Evolutionary conservation across 2,113 vertebrate genomes (phyloP).

Genomic region (Motacilla alba): DNA sequence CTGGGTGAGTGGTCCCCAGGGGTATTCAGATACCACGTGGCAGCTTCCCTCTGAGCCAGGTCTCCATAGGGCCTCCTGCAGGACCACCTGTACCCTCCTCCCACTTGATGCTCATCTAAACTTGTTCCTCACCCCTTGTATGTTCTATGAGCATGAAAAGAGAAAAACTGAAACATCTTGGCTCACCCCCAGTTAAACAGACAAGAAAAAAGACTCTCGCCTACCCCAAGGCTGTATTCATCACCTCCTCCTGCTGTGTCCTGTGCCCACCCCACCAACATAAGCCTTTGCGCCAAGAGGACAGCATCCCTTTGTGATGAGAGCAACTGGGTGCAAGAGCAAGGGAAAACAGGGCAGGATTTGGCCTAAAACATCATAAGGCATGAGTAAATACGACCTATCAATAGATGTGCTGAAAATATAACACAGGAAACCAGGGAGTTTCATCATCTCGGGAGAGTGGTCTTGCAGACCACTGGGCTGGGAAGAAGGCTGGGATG

Average conservation of each 20-base stretch:
- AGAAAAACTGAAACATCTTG: not conserved
- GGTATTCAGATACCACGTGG: fast-evolving
- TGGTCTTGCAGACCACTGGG: not conserved
- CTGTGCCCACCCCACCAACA: not conserved
- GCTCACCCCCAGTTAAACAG: not conserved
- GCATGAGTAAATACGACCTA: not conserved
- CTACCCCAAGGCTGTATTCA: not conserved
- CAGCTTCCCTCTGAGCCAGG: not conserved
- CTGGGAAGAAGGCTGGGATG: not conserved
- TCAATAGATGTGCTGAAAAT: not conserved
- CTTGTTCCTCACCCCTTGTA: not conserved
- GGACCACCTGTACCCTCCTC: not conserved
- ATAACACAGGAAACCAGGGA: not conserved
- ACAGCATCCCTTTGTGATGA: not conserved
- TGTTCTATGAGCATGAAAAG: not conserved
- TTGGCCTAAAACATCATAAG: not conserved
- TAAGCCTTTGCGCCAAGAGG: not conserved
- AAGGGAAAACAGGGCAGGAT: not conserved
- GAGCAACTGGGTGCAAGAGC: not conserved
- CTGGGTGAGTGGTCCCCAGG: fast-evolving
- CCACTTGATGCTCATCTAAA: not conserved
- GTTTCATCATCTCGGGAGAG: not conserved
- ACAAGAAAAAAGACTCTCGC: fast-evolving
- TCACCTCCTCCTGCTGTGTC: not conserved
- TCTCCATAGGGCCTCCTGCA: not conserved